phyloP scores from a whole-genome alignment of 2,797 vertebrate species.

The Gymnoscopelus microlampas region DNA sequence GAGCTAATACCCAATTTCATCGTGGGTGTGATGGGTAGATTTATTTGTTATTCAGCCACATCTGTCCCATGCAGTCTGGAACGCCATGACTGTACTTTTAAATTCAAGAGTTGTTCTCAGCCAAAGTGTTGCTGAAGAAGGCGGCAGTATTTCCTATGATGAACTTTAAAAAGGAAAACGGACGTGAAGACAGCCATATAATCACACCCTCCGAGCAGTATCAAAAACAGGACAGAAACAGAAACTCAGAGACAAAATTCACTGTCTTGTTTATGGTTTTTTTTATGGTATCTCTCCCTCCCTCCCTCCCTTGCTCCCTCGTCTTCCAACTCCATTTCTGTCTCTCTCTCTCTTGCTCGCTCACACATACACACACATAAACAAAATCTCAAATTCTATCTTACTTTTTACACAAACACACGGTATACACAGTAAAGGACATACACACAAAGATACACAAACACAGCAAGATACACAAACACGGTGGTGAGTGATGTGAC shows the following conservation, averaged over 20 bases:
- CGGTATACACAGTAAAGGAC: neutral
- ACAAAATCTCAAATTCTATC: constrained; percentile 8
- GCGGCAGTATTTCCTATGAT: constrained; percentile 39
- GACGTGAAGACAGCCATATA: constrained; percentile 62
- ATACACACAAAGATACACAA: constrained; percentile 1
- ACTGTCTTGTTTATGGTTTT: neutral
- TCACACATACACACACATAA: neutral
- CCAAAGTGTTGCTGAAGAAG: constrained; percentile 58
- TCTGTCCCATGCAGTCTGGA: constrained; percentile 61
- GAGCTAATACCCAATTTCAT: constrained; percentile 56
- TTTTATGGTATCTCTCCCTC: constrained; percentile 5
- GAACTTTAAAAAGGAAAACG: constrained; percentile 42
- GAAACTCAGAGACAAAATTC: neutral
- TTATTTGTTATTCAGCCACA: constrained; percentile 67
- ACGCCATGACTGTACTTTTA: constrained; percentile 60
- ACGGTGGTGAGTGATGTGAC: constrained; percentile 39
- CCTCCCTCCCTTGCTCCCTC: neutral
- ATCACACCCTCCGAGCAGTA: constrained; percentile 57
- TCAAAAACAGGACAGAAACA: constrained; percentile 45
- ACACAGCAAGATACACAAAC: constrained; percentile 10
- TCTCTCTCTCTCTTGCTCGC: neutral
- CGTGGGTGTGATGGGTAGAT: constrained; percentile 42
- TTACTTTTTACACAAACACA: constrained; percentile 10
- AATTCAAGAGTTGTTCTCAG: constrained; percentile 65
- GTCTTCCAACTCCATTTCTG: neutral